Evolutionary conservation across 1,140 invertebrate species (phyloP), one percentile per base, ranked within the genome.

Genomic region (Pseudomyrmex sp.): DNA sequence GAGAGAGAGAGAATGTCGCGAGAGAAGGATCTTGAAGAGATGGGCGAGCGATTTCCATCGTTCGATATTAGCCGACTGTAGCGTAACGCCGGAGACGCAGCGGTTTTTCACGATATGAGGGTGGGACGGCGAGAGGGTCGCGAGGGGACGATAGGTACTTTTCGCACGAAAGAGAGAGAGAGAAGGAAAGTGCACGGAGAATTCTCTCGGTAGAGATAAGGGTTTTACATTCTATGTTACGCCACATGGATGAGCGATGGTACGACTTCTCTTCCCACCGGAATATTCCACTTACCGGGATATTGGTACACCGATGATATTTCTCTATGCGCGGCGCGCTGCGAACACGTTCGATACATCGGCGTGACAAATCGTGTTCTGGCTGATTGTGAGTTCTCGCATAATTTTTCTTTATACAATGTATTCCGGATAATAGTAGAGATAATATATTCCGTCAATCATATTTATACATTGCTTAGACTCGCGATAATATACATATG

Each of bases 221-320:
- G 79, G 79, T 69, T 88, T 85, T 74, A 73, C 86, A 79, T 85
- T 85, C 75, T 70, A 79, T 69, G 82, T 80, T 85, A 72, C 76
- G 82, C 50, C 63, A 88, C 65, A 35, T 72, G 77, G 77, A 89
- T 89, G 87, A 89, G 74, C 86, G 86, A 89, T 89, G 83, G 77
- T 75, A 83, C 86, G 86, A 89, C 77, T 89, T 89, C 76, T 83
- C 87, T 83, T 83, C 73, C 86, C 86, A 76, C 73, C 68, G 70
- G 83, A 83, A 88, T 88, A 88, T 88, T 88, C 86, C 82, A 63
- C 87, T 88, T 82, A 80, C 59, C 66, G 77, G 87, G 74, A 88
- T 88, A 88, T 88, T 69, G 87, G 85, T 88, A 85, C 85, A 88
- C 65, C 86, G 58, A 68, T 65, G 83, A 59, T 88, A 88, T 88